phyloP scores from a whole-genome alignment of 2,113 vertebrate genomes.

The Nyctibius bracteatus region DNA sequence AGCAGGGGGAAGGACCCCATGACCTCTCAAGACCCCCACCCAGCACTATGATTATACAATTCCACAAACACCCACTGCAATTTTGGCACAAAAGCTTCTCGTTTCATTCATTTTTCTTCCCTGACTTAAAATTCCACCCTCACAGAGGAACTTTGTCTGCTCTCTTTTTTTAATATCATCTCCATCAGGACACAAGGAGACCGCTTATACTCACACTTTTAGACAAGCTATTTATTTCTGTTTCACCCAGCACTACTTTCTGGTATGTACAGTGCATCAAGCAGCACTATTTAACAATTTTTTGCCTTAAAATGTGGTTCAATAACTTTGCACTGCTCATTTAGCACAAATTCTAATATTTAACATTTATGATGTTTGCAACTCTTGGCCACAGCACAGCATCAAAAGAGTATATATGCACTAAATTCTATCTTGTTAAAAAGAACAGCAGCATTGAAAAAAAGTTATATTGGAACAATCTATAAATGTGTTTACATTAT shows the following conservation, averaged over 20 bases:
- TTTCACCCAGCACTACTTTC: not conserved
- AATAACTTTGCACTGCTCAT: not conserved
- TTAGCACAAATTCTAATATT: not conserved
- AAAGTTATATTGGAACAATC: conserved; percentile 63
- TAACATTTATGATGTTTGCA: not conserved
- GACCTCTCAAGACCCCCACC: not conserved
- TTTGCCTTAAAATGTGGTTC: not conserved
- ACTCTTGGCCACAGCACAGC: not conserved
- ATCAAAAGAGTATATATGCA: conserved; percentile 14
- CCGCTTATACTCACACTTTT: not conserved
- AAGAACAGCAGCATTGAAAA: conserved; percentile 48
- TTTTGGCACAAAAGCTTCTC: not conserved
- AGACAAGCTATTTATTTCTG: not conserved
- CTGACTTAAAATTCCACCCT: not conserved
- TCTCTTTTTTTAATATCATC: not conserved
- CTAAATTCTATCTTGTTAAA: conserved; percentile 39
- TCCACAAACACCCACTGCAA: not conserved
- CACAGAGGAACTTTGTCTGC: not conserved
- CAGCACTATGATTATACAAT: not conserved
- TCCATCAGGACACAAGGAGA: not conserved
- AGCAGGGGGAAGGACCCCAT: rapidly evolving
- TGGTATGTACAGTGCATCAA: not conserved
- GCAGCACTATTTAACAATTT: not conserved
- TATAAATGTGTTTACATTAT: conserved; percentile 67
- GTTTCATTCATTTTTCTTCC: not conserved